phyloP scores from a whole-genome alignment of 2,888 invertebrate species.

The Parapristionchus giblindavisi region DNA sequence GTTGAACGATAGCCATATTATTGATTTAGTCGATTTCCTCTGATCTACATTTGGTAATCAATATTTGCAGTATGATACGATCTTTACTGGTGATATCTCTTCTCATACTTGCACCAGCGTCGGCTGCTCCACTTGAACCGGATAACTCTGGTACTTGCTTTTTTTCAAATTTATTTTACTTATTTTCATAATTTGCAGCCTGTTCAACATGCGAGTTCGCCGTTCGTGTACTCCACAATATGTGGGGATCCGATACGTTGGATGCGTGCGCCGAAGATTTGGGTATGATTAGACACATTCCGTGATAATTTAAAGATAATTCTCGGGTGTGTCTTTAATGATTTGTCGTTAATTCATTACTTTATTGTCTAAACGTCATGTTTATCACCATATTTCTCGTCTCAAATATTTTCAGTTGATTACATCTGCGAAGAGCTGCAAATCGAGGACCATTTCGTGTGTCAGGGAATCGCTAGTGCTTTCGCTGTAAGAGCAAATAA shows the following conservation, averaged over 20 bases:
- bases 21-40: no score
- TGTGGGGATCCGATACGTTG: conserved; percentile 52
- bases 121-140: no score
- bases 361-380: background rate
- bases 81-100: no score
- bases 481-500: conserved; percentile 45
- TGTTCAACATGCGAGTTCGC: conserved; percentile 42
- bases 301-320: no score
- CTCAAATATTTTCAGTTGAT: background rate
- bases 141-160: no score
- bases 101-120: no score
- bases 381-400: background rate
- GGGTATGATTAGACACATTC: background rate
- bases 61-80: no score
- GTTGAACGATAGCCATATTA: no score
- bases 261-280: conserved; percentile 48
- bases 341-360: background rate
- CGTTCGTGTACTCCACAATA: conserved; percentile 48
- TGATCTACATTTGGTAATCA: no score
- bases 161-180: no score
- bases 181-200: background rate
- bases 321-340: background rate
- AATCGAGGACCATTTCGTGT: conserved; percentile 59
- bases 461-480: conserved; percentile 52
- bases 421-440: conserved; percentile 54